These are phyloP conservation scores for Neuroterus valhalla DNA, from an alignment of 1,140 invertebrate species.

Conservation along the genomic window DNA sequence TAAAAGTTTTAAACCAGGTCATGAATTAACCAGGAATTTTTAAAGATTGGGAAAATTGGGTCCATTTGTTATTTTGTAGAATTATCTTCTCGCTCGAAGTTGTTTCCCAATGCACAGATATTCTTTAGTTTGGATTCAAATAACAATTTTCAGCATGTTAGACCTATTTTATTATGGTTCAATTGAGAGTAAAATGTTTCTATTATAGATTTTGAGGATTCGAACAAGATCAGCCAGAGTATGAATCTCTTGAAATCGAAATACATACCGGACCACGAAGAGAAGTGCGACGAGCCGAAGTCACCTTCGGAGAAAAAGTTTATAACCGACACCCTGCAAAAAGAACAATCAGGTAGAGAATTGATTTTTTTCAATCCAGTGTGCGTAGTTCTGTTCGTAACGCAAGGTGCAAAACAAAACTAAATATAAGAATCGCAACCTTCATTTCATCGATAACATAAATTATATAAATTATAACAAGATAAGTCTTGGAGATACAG, in stretches of 20 bases:
- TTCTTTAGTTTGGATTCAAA: too few species aligned
- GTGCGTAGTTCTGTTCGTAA: slow-evolving; percentile 33
- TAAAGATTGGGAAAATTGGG: too few species aligned
- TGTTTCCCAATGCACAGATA: too few species aligned
- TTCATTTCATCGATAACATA: slow-evolving; percentile 22
- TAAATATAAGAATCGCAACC: slow-evolving; percentile 33
- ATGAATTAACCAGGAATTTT: too few species aligned
- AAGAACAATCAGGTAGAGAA: slow-evolving; percentile 67
- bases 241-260: slow-evolving; percentile 65
- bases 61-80: too few species aligned
- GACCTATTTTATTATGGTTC: too few species aligned
- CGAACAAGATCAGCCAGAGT: slow-evolving; percentile 69
- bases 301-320: slow-evolving; percentile 68
- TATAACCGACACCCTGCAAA: slow-evolving; percentile 67
- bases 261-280: slow-evolving; percentile 65
- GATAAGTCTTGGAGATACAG: not conserved
- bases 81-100: too few species aligned
- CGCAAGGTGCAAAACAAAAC: slow-evolving; percentile 62
- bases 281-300: slow-evolving; percentile 69
- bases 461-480: too few species aligned
- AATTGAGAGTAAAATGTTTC: not conserved
- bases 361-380: slow-evolving; percentile 21
- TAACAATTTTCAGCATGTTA: too few species aligned
- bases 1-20: too few species aligned
- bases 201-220: slow-evolving; percentile 65